A percentile compares a stretch with the other conserved stretches of the same genome.
phyloP scores from a whole-genome alignment of 2,797 vertebrate species.

The Antrozous pallidus region DNA sequence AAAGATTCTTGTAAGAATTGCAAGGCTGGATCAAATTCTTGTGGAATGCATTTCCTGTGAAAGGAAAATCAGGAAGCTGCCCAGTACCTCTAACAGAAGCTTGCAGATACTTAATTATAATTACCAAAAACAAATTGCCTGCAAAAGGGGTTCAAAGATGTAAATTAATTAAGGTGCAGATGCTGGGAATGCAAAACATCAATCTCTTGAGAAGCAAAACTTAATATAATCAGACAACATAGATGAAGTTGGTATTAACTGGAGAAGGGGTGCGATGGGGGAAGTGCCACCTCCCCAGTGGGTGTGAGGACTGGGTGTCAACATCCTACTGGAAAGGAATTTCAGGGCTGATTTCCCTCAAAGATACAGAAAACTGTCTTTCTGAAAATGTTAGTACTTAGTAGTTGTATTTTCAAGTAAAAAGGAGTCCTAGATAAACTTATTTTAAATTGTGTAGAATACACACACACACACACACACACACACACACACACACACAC shows the following conservation, averaged over 20 bases:
- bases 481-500: no score
- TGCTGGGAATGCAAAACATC: neutral
- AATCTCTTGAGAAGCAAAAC: slow-evolving; percentile 43
- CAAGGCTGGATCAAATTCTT: neutral
- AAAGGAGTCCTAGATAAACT: neutral
- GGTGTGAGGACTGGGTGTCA: neutral
- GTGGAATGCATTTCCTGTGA: neutral
- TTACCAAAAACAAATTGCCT: slow-evolving; percentile 43
- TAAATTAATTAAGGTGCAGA: slow-evolving; percentile 57
- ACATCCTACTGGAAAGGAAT: neutral
- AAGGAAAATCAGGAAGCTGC: neutral
- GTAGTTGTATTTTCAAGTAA: neutral
- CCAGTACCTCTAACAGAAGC: neutral
- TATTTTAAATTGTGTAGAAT: neutral
- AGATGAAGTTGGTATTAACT: neutral
- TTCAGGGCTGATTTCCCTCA: neutral
- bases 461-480: neutral
- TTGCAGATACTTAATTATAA: neutral
- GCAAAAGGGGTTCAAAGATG: slow-evolving; percentile 50
- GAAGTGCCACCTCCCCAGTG: accelerated
- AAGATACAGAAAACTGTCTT: neutral
- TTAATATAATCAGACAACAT: no score
- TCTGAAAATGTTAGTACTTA: slow-evolving; percentile 2
- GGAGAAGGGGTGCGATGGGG: accelerated
- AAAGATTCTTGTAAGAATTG: slow-evolving; percentile 8